Percentiles rank a stretch among this genome's conserved stretches.
Conservation (phyloP, 2,113 vertebrate species). For the Cryptomyrus ogoouensis region DNA sequence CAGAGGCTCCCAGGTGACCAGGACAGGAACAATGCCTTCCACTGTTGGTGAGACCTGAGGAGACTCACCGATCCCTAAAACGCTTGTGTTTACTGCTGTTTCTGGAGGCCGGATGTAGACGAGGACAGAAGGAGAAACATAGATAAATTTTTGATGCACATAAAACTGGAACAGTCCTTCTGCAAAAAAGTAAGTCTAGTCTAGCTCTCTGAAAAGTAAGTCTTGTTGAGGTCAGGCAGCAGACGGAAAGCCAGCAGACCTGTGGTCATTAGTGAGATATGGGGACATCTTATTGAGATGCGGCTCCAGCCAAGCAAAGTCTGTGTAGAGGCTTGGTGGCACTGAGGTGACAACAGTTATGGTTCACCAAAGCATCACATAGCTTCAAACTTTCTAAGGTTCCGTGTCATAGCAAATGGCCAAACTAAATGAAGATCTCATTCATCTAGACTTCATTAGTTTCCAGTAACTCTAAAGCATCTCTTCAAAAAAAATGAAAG, state of each 20-base stretch:
- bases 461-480: background rate
- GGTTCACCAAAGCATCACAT: background rate
- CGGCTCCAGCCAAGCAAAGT: background rate
- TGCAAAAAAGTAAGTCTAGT: background rate
- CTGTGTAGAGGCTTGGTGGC: background rate
- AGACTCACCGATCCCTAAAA: background rate
- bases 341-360: background rate
- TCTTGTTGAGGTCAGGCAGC: constrained; percentile 4
- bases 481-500: background rate
- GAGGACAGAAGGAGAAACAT: constrained; percentile 2
- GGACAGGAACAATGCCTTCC: background rate
- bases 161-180: constrained; percentile 1
- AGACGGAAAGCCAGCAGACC: background rate
- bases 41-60: background rate
- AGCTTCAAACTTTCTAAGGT: background rate
- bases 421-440: background rate
- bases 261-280: background rate
- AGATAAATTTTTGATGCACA: background rate
- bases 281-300: background rate
- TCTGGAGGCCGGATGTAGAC: background rate
- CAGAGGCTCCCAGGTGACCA: background rate
- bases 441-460: background rate
- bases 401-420: background rate
- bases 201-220: background rate
- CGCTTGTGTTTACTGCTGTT: background rate